Percentiles rank a stretch among this genome's conserved stretches.
These are phyloP conservation scores for Noturus placidus DNA, from an alignment of 2,113 vertebrate species.

Conservation along the genomic window DNA sequence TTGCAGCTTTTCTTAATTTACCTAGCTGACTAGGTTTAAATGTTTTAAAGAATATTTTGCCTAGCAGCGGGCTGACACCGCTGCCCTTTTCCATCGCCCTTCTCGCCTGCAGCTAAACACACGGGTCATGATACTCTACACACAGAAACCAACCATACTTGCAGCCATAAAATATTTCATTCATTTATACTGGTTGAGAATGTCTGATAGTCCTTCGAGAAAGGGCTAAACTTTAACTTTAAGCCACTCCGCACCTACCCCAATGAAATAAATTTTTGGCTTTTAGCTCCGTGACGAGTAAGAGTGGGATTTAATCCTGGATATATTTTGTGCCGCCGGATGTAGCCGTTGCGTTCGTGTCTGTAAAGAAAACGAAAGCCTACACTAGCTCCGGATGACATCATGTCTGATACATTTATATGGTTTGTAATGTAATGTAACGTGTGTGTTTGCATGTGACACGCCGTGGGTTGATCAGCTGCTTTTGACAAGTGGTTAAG, in stretches of 20 bases:
- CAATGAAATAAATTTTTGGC: too few species aligned
- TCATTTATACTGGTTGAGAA: too few species aligned
- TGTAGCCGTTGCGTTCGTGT: background rate
- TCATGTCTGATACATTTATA: background rate
- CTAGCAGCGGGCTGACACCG: too few species aligned
- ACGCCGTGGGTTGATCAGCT: slow-evolving; percentile 26
- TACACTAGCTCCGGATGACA: background rate
- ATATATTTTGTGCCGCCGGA: background rate
- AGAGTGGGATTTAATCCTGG: background rate
- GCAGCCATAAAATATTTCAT: too few species aligned
- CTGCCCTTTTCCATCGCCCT: too few species aligned
- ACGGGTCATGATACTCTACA: too few species aligned
- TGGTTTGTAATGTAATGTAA: background rate
- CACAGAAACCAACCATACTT: too few species aligned
- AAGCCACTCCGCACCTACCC: background rate
- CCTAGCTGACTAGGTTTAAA: too few species aligned
- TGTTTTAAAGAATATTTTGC: too few species aligned
- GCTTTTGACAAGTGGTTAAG: slow-evolving; percentile 25
- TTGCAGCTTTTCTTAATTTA: too few species aligned
- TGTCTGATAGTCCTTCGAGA: too few species aligned
- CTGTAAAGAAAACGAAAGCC: background rate
- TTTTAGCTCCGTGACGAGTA: background rate
- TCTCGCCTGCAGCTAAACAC: too few species aligned
- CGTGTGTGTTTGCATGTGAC: background rate
- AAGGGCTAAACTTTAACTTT: background rate